Conservation (phyloP, 2,113 vertebrate genomes). For the Natator depressus region DNA sequence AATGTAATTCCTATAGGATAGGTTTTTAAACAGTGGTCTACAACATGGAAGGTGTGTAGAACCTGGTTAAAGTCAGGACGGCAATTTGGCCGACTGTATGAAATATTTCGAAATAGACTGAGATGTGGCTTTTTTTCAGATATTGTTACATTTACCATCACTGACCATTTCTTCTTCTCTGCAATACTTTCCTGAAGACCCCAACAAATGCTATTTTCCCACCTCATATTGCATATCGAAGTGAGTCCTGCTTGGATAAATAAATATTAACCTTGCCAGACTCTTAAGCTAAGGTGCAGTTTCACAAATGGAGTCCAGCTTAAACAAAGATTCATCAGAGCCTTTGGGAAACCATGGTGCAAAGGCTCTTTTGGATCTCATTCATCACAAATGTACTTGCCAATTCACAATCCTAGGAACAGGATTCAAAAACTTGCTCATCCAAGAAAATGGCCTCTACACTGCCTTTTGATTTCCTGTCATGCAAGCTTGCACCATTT, state of each 20-base stretch:
- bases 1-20: background rate
- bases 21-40: background rate
- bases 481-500: background rate
- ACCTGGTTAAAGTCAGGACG: background rate
- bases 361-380: background rate
- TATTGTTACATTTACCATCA: accelerated
- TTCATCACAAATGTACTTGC: background rate
- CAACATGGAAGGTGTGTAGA: background rate
- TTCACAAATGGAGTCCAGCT: background rate
- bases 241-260: background rate
- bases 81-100: background rate
- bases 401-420: background rate
- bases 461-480: background rate
- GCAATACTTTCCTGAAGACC: background rate
- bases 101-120: background rate
- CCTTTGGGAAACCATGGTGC: accelerated
- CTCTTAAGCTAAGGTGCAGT: accelerated
- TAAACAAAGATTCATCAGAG: background rate
- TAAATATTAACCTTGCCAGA: background rate
- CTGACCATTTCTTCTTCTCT: background rate
- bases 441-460: background rate
- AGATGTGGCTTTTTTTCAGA: background rate
- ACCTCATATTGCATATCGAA: background rate
- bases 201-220: background rate
- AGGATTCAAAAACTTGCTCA: background rate